Conservation (phyloP, 2,113 vertebrate genomes). For the Elaphurus davidianus region DNA sequence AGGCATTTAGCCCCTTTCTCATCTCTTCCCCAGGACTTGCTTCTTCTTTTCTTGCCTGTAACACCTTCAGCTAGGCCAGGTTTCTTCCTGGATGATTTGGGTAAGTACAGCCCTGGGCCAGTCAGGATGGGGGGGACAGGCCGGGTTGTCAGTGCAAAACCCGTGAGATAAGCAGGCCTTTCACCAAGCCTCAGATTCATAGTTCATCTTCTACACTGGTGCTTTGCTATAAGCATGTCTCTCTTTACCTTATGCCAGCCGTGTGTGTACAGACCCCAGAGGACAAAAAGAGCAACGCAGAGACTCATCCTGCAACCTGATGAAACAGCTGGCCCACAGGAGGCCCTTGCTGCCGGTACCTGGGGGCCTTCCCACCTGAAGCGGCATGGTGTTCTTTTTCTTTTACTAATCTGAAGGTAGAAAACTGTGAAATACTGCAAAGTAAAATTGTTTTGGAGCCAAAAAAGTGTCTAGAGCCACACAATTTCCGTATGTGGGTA, state of each 20-base stretch:
- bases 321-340: neutral
- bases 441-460: conserved; percentile 14
- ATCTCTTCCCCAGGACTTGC: neutral
- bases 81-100: neutral
- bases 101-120: neutral
- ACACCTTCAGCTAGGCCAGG: neutral
- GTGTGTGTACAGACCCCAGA: neutral
- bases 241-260: neutral
- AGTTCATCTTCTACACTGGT: neutral
- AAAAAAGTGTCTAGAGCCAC: conserved; percentile 43
- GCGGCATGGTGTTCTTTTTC: neutral
- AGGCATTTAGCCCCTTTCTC: neutral
- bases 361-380: neutral
- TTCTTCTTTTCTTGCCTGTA: neutral
- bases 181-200: too few relatives aligned
- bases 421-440: neutral
- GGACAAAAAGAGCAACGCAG: neutral
- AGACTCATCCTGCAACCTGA: neutral
- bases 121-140: neutral
- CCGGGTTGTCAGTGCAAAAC: neutral
- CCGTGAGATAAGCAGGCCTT: neutral
- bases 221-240: neutral
- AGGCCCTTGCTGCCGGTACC: neutral
- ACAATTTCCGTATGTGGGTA: conserved; percentile 29
- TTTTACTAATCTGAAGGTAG: neutral